Evolutionary conservation across 53 echinoderm and acorn worm species (phyloP), one percentile per base, ranked within the genome.

Genomic region (Zoroaster sp.): DNA sequence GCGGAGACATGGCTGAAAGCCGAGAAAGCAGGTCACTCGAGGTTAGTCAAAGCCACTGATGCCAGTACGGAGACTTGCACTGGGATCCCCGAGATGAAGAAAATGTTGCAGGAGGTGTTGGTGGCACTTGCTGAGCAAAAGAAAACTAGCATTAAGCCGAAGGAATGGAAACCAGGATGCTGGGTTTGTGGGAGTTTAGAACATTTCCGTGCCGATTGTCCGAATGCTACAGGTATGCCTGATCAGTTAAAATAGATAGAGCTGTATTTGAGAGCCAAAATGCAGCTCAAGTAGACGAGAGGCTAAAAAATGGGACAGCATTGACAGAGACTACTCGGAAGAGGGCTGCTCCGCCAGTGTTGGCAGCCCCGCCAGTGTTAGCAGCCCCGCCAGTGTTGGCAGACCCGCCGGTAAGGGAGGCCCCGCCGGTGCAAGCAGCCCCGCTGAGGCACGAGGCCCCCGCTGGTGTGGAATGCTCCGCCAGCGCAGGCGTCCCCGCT

Each of bases 91-190:
- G 44, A 75, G 47, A 20, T 45, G 31, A 73, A 36, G n/a, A 2
- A 36, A 1, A 77, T 77, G 77, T 53, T 77, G 34, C 77, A 15
- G 20, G 52, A 77, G 33, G 49, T 77, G 35, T 52, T 77, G 77
- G 30, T 46, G n/a, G n/a, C n/a, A 42, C 18, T 30, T 51, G 35
- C 15, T 25, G 51, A 13, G 11, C 51, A 51, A 18, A 51, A 11
- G 2, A 49, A 52, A 45, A 18, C 15, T 2, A 18, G 10, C 28
- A 44, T 51, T 35, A 63, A 40, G 34, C 6, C 14, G 1, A 12
- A 44, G 28, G 40, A 80, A 6, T 63, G 65, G 63, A 80, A 59
- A n/a, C 80, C 80, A n/a, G 63, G 80, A 52, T 77, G 77, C 31
- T 52, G 77, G 77, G 34, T 35, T 25, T 75, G 75, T 35, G 47